Base-by-base conservation (phyloP, 2,797 vertebrate genomes). In the Leuciscus waleckii region DNA sequence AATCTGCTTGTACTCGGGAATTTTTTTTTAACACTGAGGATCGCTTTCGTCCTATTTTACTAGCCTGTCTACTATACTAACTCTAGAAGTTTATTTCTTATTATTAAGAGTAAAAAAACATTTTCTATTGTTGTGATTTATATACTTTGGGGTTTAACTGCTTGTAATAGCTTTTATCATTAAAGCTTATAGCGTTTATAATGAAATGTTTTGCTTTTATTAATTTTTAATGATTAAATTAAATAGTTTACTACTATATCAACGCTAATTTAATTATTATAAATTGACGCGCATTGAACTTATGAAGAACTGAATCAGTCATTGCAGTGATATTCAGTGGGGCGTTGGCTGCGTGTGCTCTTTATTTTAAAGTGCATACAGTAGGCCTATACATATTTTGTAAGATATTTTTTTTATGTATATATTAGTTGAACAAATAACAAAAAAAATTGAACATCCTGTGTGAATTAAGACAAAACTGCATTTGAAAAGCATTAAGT, bases 331-430 rank as follows among this genome's bases (percentile, higher is more conserved):
- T 10, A 68, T 11, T 67, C 35, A 67, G 7, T 5, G 32, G 82
- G 73, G 43, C 58, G 81, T 74, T 75, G 81, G 70, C 81, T 43
- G 9, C 9, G 13, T 13, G 4, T 43, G 49, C 29, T 26, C 23
- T 83, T 63, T 51, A 75, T 75, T 63, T 75, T 35, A 1, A 61
- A 32, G 26, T 46, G 54, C 81, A 61, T 16, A 32, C 63, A 61
- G 16, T 9, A 35, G 35, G 35, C 35, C 35, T 35, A 35, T 26
- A 26, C 9, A 35, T 11, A 81, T 54, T 39, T 39, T 37, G 0
- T 1, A 4, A 5, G 17, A 51, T 51, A n/a, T 7, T 51, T 19
- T 39, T 39, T 56, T 70, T 41, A 70, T 35, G 4, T 68, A 37
- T 35, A 4, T 35, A 21, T 1, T 51, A 75, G 10, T 32, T 1